A percentile compares a stretch with the other conserved stretches of the same genome.
phyloP scores from a whole-genome alignment of 1,140 invertebrate genomes.

The Drosophila cardini region DNA sequence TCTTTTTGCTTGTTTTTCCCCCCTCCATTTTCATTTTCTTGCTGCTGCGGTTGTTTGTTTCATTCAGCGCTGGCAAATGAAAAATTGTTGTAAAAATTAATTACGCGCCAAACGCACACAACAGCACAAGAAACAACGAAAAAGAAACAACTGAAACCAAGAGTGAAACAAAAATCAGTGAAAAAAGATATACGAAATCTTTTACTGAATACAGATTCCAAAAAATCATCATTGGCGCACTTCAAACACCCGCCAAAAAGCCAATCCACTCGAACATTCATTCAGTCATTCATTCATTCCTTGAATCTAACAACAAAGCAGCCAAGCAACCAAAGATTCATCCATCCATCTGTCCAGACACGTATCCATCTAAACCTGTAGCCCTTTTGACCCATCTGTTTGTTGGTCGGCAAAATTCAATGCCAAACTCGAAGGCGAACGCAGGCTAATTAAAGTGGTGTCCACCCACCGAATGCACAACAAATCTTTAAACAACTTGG shows the following conservation, averaged over 20 bases:
- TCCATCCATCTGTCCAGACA: slow-evolving; percentile 33
- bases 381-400: slow-evolving; percentile 6
- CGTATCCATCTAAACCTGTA: neutral
- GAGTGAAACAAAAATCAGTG: neutral
- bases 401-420: slow-evolving; percentile 61
- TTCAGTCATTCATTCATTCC: slow-evolving; percentile 29
- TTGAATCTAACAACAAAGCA: slow-evolving; percentile 44
- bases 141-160: neutral
- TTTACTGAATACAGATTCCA: neutral
- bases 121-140: slow-evolving; percentile 34
- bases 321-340: slow-evolving; percentile 40
- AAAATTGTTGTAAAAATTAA: slow-evolving; percentile 81
- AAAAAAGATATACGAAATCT: neutral
- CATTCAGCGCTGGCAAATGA: slow-evolving; percentile 71
- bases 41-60: slow-evolving; percentile 49
- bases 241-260: slow-evolving; percentile 60
- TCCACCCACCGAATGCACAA: slow-evolving; percentile 69
- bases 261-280: slow-evolving; percentile 56
- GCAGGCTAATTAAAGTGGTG: slow-evolving; percentile 80
- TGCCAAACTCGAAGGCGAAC: slow-evolving; percentile 52
- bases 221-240: slow-evolving; percentile 65
- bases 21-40: neutral
- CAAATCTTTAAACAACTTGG: slow-evolving; percentile 41
- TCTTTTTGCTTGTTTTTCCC: slow-evolving; percentile 39
- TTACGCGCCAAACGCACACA: slow-evolving; percentile 76